A percentile compares a stretch with the other conserved stretches of the same genome.
Evolutionary conservation across 1,140 invertebrate genomes (phyloP).

Genomic region (Halotydeus destructor): DNA sequence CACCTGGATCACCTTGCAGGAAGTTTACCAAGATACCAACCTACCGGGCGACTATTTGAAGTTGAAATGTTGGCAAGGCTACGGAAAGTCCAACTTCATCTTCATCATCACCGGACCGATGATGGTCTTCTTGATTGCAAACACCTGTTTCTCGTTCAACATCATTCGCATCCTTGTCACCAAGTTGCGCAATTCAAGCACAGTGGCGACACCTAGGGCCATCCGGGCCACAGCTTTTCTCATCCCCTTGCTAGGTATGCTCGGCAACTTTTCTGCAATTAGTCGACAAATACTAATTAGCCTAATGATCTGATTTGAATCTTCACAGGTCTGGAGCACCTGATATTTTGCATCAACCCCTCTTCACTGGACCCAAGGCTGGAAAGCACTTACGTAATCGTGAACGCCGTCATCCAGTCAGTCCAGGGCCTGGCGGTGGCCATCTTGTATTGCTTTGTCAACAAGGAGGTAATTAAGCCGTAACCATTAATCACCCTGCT

Average conservation of each 20-base stretch:
- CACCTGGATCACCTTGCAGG: constrained; percentile 25
- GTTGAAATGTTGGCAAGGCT: constrained; percentile 31
- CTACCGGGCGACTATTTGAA: not conserved
- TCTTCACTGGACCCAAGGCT: constrained; percentile 19
- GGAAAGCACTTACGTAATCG: constrained; percentile 25
- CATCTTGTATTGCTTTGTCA: constrained; percentile 31
- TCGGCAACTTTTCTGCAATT: not conserved
- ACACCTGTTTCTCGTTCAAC: constrained; percentile 30
- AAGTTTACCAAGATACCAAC: constrained; percentile 17
- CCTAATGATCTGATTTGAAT: not conserved
- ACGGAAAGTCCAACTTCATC: constrained; percentile 21
- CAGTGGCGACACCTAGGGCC: constrained; percentile 27
- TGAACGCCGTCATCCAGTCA: constrained; percentile 29
- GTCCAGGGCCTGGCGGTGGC: constrained; percentile 30
- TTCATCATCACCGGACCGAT: constrained; percentile 30
- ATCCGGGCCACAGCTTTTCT: constrained; percentile 32
- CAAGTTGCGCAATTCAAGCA: constrained; percentile 22
- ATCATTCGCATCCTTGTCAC: constrained; percentile 29
- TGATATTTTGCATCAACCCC: constrained; percentile 30
- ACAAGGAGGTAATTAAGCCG: constrained; percentile 27
- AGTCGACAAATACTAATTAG: not conserved
- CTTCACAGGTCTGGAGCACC: constrained; percentile 25
- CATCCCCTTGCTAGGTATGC: constrained; percentile 30
- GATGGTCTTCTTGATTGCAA: constrained; percentile 26
- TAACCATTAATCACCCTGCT: no score